Conservation (phyloP, 2,797 vertebrate species). For the Lateolabrax maculatus region DNA sequence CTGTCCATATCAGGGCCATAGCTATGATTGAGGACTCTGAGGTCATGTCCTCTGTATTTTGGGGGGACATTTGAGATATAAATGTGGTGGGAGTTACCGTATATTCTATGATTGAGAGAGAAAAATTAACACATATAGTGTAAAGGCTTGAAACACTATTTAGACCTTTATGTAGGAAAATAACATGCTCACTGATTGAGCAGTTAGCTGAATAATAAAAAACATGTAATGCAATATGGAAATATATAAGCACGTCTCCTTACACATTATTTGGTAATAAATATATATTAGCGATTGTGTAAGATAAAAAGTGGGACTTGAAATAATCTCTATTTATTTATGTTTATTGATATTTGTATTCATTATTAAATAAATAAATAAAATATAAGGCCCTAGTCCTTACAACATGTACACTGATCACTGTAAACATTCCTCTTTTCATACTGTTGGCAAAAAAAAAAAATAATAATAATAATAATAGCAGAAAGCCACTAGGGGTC, state of each 20-base stretch:
- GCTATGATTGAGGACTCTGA: background rate
- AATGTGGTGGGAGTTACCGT: background rate
- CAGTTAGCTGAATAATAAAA: background rate
- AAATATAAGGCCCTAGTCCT: too few species aligned
- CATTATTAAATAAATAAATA: too few species aligned
- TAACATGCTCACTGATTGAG: background rate
- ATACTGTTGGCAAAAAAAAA: background rate
- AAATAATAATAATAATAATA: too few species aligned
- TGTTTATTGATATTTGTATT: background rate
- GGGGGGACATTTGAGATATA: too few species aligned
- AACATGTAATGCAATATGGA: background rate
- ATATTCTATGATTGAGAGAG: background rate
- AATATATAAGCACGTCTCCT: background rate
- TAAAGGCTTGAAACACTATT: background rate
- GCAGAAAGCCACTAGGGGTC: constrained; percentile 2
- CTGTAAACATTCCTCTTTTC: background rate
- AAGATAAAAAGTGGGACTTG: background rate
- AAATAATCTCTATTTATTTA: background rate
- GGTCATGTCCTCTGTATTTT: background rate
- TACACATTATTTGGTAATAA: background rate
- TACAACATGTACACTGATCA: background rate
- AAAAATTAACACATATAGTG: background rate
- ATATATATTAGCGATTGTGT: too few species aligned
- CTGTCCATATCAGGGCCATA: background rate
- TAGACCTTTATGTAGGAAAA: background rate